Conservation (phyloP, 1,140 invertebrate species). For the Nephila pilipes region DNA sequence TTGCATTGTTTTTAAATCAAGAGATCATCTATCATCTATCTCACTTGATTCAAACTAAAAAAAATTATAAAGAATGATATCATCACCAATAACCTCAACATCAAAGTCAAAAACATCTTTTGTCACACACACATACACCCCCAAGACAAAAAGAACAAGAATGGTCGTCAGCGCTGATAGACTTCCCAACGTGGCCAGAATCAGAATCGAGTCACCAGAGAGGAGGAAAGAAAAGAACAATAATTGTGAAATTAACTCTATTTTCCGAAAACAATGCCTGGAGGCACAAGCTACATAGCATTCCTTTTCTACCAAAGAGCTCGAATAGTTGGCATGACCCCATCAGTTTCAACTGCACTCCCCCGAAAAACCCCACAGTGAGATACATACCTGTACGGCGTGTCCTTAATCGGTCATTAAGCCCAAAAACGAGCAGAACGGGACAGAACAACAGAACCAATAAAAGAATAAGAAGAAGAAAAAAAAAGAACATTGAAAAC, state of each 20-base stretch:
- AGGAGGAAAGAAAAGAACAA: not conserved
- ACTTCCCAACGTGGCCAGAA: not conserved
- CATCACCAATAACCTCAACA: too few relatives aligned
- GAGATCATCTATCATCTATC: too few relatives aligned
- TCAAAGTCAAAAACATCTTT: too few relatives aligned
- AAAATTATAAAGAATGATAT: too few relatives aligned
- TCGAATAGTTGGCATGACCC: constrained; percentile 25
- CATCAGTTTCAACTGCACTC: constrained; percentile 2
- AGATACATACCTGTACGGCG: constrained; percentile 47
- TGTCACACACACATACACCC: too few relatives aligned
- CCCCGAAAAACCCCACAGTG: not conserved
- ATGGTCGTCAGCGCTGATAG: too few relatives aligned
- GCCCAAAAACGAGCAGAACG: constrained; percentile 9
- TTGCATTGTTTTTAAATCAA: too few relatives aligned
- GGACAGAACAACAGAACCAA: constrained; percentile 32
- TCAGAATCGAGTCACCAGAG: not conserved
- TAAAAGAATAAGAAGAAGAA: not conserved
- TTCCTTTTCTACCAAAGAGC: not conserved
- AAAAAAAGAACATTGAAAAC: constrained; percentile 35
- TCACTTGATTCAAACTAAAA: too few relatives aligned
- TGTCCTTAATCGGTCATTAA: constrained; percentile 64
- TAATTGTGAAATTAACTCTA: constrained; percentile 28
- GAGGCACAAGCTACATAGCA: not conserved
- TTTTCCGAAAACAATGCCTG: constrained; percentile 16
- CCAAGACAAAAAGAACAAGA: too few relatives aligned